Conservation (phyloP, 2,113 vertebrate genomes). For the Onychostruthus taczanowskii region DNA sequence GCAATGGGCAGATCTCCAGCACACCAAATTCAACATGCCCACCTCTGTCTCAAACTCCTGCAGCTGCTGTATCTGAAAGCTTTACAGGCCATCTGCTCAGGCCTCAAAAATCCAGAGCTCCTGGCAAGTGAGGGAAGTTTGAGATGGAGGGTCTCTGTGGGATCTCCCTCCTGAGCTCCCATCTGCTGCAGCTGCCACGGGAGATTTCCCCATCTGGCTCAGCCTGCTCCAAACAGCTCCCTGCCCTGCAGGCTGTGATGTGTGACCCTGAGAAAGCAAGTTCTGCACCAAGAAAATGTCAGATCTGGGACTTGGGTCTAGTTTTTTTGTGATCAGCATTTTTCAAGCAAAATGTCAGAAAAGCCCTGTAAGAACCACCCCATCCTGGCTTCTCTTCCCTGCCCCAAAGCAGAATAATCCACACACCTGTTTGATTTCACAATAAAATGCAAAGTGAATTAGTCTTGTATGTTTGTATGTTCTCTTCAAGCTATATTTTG, state of each 20-base stretch:
- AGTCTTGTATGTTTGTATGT: background rate
- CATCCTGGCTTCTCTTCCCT: background rate
- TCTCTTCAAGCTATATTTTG: background rate
- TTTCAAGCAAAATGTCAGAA: background rate
- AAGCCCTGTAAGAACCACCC: background rate
- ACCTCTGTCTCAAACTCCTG: background rate
- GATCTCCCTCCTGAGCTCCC: background rate
- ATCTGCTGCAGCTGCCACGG: background rate
- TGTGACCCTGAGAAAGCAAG: background rate
- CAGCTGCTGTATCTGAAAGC: background rate
- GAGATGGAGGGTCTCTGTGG: background rate
- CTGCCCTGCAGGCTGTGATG: background rate
- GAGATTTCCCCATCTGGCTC: conserved; percentile 13
- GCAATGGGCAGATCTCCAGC: background rate
- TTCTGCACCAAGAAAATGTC: background rate
- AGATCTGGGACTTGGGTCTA: background rate
- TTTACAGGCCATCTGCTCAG: background rate
- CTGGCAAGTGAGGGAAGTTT: background rate
- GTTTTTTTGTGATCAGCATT: background rate
- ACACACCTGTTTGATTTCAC: background rate
- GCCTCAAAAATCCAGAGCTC: background rate
- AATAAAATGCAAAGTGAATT: background rate
- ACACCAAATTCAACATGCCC: background rate
- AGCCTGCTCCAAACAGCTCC: background rate
- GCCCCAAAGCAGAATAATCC: background rate